These are phyloP conservation scores for Pararge aegeria DNA, from an alignment of 1,140 invertebrate genomes.

Conservation along the genomic window DNA sequence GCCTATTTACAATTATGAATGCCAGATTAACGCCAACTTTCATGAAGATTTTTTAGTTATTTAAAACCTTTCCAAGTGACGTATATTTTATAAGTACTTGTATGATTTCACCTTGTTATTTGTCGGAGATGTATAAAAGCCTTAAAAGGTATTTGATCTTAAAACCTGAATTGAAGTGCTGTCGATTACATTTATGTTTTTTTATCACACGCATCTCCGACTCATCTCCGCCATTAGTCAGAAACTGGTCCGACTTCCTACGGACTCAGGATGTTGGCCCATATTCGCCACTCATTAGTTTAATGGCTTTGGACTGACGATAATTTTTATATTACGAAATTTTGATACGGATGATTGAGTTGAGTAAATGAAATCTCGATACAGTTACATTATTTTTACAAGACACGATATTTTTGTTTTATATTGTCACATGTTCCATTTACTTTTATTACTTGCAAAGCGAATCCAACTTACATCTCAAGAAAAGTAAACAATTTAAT, in stretches of 20 bases:
- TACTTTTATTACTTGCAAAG: too few relatives aligned
- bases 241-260: constrained; percentile 69
- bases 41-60: too few relatives aligned
- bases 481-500: too few relatives aligned
- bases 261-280: constrained; percentile 67
- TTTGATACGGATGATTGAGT: constrained; percentile 34
- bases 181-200: constrained; percentile 2
- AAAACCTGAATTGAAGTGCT: not conserved
- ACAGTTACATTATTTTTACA: not conserved
- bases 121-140: constrained; percentile 4
- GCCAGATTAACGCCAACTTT: too few relatives aligned
- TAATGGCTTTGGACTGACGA: constrained; percentile 55
- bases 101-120: constrained; percentile 3
- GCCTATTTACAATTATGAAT: too few relatives aligned
- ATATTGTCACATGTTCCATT: too few relatives aligned
- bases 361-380: constrained; percentile 13
- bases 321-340: constrained; percentile 56
- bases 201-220: constrained; percentile 24
- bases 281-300: constrained; percentile 65
- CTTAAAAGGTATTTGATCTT: not conserved
- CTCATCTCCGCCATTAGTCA: constrained; percentile 65
- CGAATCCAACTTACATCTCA: too few relatives aligned
- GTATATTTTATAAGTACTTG: not conserved
- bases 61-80: too few relatives aligned
- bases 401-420: not conserved